A percentile compares a stretch with the other conserved stretches of the same genome.
phyloP scores from a whole-genome alignment of 2,888 invertebrate genomes.

The Lottia gigantea region DNA sequence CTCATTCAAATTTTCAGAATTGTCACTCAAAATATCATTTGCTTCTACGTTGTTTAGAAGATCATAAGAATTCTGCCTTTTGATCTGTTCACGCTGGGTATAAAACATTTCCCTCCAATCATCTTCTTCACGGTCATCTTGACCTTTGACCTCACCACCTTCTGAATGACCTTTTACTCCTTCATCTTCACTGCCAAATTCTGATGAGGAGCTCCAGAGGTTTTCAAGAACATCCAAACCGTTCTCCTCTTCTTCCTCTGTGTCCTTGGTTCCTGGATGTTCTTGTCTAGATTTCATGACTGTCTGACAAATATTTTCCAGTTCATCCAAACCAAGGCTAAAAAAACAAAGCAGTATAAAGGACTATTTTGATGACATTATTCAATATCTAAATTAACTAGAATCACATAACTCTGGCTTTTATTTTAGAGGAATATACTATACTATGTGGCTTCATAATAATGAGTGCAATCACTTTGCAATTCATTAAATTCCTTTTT shows the following conservation, averaged over 20 bases:
- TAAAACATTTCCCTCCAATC: conserved; percentile 32
- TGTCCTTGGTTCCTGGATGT: background rate
- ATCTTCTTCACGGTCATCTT: conserved; percentile 24
- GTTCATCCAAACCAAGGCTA: conserved; percentile 30
- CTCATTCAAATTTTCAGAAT: too few relatives aligned
- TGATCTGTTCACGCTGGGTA: conserved; percentile 28
- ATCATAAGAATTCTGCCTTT: too few relatives aligned
- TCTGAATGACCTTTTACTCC: conserved; percentile 9
- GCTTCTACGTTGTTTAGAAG: too few relatives aligned
- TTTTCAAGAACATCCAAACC: conserved; percentile 15
- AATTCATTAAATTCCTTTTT: too few relatives aligned
- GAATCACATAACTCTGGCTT: background rate
- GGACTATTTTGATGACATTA: background rate
- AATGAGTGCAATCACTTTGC: too few relatives aligned
- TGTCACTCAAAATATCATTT: too few relatives aligned
- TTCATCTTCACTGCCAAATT: conserved; percentile 6
- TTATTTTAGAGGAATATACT: too few relatives aligned
- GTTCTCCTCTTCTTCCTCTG: background rate
- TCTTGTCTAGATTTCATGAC: conserved; percentile 16
- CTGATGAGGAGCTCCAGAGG: conserved; percentile 5
- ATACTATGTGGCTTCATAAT: too few relatives aligned
- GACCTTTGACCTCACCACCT: conserved; percentile 15
- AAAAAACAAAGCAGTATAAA: conserved; percentile 12
- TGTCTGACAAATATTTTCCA: conserved; percentile 25
- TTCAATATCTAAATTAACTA: background rate